These are phyloP conservation scores for Nezara viridula DNA, from an alignment of 2,888 invertebrate genomes.

Conservation along the genomic window DNA sequence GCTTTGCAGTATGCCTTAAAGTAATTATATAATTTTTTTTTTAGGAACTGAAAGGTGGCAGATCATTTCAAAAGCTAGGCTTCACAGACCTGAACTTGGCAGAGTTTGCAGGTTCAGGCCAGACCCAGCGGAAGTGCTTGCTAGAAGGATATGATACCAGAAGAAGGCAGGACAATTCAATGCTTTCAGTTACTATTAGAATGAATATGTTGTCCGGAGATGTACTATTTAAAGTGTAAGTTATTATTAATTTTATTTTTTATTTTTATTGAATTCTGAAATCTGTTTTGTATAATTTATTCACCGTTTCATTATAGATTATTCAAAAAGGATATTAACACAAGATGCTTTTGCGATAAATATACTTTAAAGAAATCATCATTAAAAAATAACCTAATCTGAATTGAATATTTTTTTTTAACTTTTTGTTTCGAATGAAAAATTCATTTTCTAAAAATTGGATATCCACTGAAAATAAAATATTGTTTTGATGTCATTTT, in stretches of 20 bases:
- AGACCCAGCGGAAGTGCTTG: constrained; percentile 87
- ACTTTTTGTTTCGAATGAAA: neutral
- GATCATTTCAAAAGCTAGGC: constrained; percentile 94
- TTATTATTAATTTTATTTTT: constrained; percentile 66
- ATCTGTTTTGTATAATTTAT: neutral
- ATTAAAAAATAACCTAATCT: neutral
- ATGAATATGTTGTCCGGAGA: constrained; percentile 97
- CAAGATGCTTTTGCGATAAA: too few species aligned
- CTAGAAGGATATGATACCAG: constrained; percentile 95
- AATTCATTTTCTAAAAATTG: too few species aligned
- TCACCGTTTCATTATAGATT: neutral
- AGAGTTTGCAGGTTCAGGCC: constrained; percentile 95
- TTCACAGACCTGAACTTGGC: constrained; percentile 98
- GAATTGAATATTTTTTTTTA: neutral
- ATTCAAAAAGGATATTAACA: too few species aligned
- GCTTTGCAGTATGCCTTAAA: neutral
- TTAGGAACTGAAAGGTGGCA: constrained; percentile 81
- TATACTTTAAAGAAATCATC: neutral
- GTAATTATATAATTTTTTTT: constrained; percentile 44
- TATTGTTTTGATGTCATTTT: too few species aligned
- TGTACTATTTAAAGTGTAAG: constrained; percentile 97
- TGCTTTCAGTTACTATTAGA: constrained; percentile 89
- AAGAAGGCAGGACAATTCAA: constrained; percentile 96
- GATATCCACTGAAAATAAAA: too few species aligned
- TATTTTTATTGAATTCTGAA: neutral